Evolutionary conservation across 2,888 invertebrate species (phyloP).

Genomic region (Volucella inflata): DNA sequence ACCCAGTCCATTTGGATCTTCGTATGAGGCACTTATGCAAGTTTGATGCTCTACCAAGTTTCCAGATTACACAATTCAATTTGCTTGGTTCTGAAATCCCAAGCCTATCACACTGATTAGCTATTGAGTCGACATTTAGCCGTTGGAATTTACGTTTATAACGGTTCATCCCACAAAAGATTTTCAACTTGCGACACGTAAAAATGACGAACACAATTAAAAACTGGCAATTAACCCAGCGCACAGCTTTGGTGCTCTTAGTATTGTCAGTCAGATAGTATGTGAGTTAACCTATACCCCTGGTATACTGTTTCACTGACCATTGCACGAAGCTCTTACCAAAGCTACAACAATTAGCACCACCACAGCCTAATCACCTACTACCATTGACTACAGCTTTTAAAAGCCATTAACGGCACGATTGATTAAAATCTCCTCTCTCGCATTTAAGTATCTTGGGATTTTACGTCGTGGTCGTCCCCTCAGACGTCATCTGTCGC

Average conservation of each 20-base stretch:
- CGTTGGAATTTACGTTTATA: slow-evolving; percentile 36
- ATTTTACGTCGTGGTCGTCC: slow-evolving; percentile 17
- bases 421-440: slow-evolving; percentile 70
- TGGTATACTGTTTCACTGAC: slow-evolving; percentile 10
- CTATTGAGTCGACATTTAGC: slow-evolving; percentile 22
- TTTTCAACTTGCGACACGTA: slow-evolving; percentile 7
- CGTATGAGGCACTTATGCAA: too few species aligned
- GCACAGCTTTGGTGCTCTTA: slow-evolving; percentile 22
- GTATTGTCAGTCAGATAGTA: neutral
- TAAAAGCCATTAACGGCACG: slow-evolving; percentile 67
- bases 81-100: too few species aligned
- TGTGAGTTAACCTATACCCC: slow-evolving; percentile 3
- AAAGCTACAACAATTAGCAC: slow-evolving; percentile 63
- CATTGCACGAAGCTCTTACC: slow-evolving; percentile 67
- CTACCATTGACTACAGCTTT: slow-evolving; percentile 54
- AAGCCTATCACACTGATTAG: slow-evolving; percentile 18
- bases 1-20: too few species aligned
- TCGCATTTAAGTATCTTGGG: slow-evolving; percentile 42
- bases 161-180: slow-evolving; percentile 23
- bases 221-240: slow-evolving; percentile 50
- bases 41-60: too few species aligned
- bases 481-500: slow-evolving; percentile 5
- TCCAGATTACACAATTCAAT: too few species aligned
- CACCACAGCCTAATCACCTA: slow-evolving; percentile 6
- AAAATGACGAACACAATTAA: slow-evolving; percentile 14